Conservation (phyloP, 23 tunicate species). For the Pegea sp. region DNA sequence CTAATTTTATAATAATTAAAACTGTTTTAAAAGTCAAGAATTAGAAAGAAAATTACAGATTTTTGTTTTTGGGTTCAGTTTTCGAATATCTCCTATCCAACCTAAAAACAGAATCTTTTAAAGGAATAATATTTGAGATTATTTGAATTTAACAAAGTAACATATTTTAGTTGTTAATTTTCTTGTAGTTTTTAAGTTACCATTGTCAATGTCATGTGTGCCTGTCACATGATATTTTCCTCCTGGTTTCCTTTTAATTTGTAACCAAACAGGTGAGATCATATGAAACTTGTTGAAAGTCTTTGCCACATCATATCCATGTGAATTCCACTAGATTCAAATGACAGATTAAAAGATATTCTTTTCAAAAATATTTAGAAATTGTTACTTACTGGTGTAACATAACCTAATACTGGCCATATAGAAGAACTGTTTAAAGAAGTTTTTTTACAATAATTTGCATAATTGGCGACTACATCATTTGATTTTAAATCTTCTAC, state of each 20-base stretch:
- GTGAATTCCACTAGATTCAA: slow-evolving; percentile 55
- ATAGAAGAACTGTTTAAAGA: neutral
- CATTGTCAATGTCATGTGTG: slow-evolving; percentile 87
- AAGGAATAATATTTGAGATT: neutral
- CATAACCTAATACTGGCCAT: neutral
- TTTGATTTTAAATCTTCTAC: slow-evolving; percentile 10
- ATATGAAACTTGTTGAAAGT: slow-evolving; percentile 74
- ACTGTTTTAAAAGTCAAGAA: too few species aligned
- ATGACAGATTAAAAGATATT: neutral
- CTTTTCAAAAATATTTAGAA: neutral
- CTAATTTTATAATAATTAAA: slow-evolving; percentile 1
- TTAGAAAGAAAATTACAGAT: slow-evolving; percentile 25
- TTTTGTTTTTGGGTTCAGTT: slow-evolving; percentile 17
- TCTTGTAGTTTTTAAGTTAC: too few species aligned
- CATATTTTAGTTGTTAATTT: too few species aligned
- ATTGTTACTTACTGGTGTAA: slow-evolving; percentile 1
- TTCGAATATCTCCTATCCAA: slow-evolving; percentile 50
- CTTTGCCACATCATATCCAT: slow-evolving; percentile 91
- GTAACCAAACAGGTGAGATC: slow-evolving; percentile 95
- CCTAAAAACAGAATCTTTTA: slow-evolving; percentile 16
- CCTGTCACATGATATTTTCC: slow-evolving; percentile 73
- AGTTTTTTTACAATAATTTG: slow-evolving; percentile 14
- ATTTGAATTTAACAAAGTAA: too few species aligned
- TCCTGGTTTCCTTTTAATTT: slow-evolving; percentile 73
- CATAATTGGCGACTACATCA: slow-evolving; percentile 41